Evolutionary conservation across 2,888 invertebrate genomes (phyloP).

Genomic region (Pandemis cinnamomeana): DNA sequence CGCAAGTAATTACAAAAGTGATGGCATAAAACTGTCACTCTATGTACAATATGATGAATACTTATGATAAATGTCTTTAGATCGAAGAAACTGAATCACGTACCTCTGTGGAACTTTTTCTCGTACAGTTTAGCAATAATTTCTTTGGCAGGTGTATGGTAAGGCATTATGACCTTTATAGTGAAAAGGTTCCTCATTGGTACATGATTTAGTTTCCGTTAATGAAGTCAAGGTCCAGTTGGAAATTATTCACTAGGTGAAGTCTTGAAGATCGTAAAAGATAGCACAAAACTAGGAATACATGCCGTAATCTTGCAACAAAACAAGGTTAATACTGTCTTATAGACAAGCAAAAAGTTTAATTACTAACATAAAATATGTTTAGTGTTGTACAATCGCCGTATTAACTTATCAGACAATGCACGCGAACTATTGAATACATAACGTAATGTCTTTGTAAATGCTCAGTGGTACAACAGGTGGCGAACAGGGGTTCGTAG

Average conservation of each 20-base stretch:
- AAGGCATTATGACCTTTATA: too few relatives aligned
- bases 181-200: too few relatives aligned
- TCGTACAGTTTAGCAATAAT: too few relatives aligned
- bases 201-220: too few relatives aligned
- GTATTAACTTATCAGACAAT: conserved; percentile 37
- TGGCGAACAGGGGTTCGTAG: conserved; percentile 61
- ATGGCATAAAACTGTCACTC: too few relatives aligned
- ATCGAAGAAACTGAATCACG: too few relatives aligned
- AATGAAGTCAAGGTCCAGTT: neutral
- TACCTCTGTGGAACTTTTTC: too few relatives aligned
- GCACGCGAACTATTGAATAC: conserved; percentile 39
- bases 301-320: conserved; percentile 13
- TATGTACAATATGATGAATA: too few relatives aligned
- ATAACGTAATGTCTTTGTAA: conserved; percentile 45
- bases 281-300: conserved; percentile 1
- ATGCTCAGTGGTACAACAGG: conserved; percentile 67
- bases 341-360: conserved; percentile 35
- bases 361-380: conserved; percentile 26
- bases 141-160: too few relatives aligned
- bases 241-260: neutral
- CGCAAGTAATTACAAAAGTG: too few relatives aligned
- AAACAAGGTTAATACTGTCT: conserved; percentile 37
- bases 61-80: too few relatives aligned
- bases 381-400: conserved; percentile 33
- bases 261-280: conserved; percentile 17